Base-by-base conservation (phyloP, 2,113 vertebrate genomes). In the Coturnix japonica region DNA sequence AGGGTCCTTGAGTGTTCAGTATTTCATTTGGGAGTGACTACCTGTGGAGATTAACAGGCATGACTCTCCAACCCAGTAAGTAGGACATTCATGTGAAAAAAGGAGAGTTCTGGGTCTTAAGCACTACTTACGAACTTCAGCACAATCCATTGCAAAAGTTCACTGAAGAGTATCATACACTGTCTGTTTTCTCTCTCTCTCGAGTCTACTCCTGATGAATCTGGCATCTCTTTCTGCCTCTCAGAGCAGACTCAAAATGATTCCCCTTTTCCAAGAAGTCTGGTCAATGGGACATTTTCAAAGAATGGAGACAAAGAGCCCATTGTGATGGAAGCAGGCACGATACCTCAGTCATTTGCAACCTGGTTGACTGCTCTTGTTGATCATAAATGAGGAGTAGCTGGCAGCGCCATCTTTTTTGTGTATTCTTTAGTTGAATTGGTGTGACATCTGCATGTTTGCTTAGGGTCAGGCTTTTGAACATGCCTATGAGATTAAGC, bases 41-140 rank as follows among this genome's bases (percentile, higher is more conserved):
- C n/a, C 7, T 43, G 2, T 31, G 11, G 13, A 20, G 12, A 41
- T 21, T 21, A 15, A 51, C 1, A 5, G 12, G 11, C 1, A 1
- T 28, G 26, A 69, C 9, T 65, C 21, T 71, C 28, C n/a, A 87
- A 16, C 4, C 39, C 53, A 47, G 12, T 53, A 65, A 76, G 33
- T 6, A 73, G 20, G 14, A 14, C 22, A 41, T 35, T 53, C 51
- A 2, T 44, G 6, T 5, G 13, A 25, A 43, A 43, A 54, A 16
- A 35, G 3, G 39, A 35, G 46, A 83, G 6, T 61, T 54, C 66
- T 69, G 9, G 5, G 23, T 79, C 26, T 47, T 61, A 23, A 33
- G 7, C 33, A 33, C 72, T 54, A n/a, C 15, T 85, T 41, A 5
- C 9, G 39, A 71, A 31, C 56, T 12, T 72, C 46, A 75, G 35